Evolutionary conservation across 64 coral and sea anemone genomes (phyloP).

Genomic region (Trachythela sp.): DNA sequence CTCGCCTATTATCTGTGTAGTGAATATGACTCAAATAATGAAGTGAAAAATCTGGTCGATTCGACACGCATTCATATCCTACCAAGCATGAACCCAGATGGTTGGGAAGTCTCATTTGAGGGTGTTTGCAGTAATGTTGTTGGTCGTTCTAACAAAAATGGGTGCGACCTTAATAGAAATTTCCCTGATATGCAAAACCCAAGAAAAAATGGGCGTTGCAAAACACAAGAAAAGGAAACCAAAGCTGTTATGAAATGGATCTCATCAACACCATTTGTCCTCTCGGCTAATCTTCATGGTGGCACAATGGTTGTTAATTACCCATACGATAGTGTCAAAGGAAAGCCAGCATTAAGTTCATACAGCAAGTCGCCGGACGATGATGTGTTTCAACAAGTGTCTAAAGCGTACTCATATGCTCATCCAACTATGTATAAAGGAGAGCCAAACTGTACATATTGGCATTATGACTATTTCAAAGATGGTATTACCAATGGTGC

Average conservation of each 20-base stretch:
- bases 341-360: constrained; percentile 33
- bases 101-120: constrained; percentile 70
- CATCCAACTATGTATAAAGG: constrained; percentile 88
- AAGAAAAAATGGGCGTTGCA: constrained; percentile 24
- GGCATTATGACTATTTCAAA: constrained; percentile 49
- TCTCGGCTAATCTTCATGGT: constrained; percentile 90
- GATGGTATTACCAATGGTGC: constrained; percentile 95
- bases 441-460: constrained; percentile 44
- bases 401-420: constrained; percentile 59
- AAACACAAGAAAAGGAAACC: constrained; percentile 37
- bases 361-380: constrained; percentile 94
- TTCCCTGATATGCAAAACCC: constrained; percentile 79
- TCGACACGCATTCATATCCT: constrained; percentile 83
- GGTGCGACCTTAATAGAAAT: constrained; percentile 82
- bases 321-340: constrained; percentile 82
- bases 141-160: constrained; percentile 77
- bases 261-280: constrained; percentile 63
- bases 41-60: constrained; percentile 65
- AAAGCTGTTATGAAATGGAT: constrained; percentile 86
- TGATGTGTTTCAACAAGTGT: constrained; percentile 73
- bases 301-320: constrained; percentile 91
- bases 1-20: constrained; percentile 76
- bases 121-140: constrained; percentile 63
- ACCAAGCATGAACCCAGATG: constrained; percentile 91
- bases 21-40: constrained; percentile 50